A percentile compares a stretch with the other conserved stretches of the same genome.
Conservation (phyloP, 2,113 vertebrate genomes). For the Canis aureus region DNA sequence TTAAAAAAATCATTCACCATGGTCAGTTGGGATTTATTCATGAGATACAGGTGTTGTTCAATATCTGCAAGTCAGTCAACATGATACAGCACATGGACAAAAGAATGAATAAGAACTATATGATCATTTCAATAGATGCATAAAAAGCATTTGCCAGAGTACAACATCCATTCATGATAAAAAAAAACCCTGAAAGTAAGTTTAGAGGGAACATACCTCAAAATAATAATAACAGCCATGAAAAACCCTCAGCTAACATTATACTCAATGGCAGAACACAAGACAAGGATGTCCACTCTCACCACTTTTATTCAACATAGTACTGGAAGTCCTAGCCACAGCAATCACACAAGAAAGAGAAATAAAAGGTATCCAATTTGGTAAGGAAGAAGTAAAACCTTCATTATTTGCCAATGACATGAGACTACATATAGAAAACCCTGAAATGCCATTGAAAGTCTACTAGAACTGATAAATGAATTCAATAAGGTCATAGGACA, state of each 20-base stretch:
- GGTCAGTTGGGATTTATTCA: not conserved
- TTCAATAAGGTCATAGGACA: not conserved
- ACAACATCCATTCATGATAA: not conserved
- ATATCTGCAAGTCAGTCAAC: not conserved
- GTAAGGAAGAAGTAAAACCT: not conserved
- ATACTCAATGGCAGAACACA: not conserved
- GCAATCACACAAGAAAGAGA: not conserved
- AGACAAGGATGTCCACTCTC: not conserved
- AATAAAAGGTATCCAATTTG: not conserved
- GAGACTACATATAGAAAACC: not conserved
- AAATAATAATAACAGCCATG: not conserved
- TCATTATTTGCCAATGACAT: not conserved
- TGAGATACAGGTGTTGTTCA: not conserved
- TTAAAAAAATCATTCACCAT: not conserved
- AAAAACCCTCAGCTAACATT: not conserved
- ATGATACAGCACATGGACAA: not conserved
- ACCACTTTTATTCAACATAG: not conserved
- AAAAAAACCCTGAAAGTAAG: not conserved
- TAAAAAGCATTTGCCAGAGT: not conserved
- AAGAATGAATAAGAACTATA: not conserved
- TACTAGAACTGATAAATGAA: not conserved
- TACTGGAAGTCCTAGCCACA: not conserved
- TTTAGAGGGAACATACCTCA: not conserved
- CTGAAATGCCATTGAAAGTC: not conserved
- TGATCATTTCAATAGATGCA: not conserved